Evolutionary conservation across 2,797 vertebrate genomes (phyloP).

Genomic region (Aeoliscus strigatus): DNA sequence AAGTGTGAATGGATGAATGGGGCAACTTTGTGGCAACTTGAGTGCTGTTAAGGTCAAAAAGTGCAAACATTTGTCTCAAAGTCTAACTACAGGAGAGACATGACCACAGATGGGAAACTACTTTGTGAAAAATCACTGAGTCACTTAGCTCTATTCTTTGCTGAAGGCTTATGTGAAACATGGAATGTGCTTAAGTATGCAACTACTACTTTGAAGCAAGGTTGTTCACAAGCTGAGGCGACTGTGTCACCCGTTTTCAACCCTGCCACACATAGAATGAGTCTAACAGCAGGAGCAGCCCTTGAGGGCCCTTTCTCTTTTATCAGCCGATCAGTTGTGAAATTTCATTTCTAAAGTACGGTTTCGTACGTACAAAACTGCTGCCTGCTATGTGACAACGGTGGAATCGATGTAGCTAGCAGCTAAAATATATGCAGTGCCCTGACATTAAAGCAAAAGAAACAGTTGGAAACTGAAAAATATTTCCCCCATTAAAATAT

Average conservation of each 20-base stretch:
- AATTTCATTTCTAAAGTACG: no score
- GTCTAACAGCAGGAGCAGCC: no score
- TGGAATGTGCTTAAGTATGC: background rate
- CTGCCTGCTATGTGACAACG: conserved; percentile 11
- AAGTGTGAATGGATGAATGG: no score
- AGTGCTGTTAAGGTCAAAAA: no score
- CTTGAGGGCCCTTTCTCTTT: no score
- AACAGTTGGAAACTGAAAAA: conserved; percentile 33
- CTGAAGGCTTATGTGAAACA: conserved; percentile 12
- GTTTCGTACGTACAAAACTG: background rate
- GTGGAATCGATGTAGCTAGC: conserved; percentile 29
- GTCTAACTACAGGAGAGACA: conserved; percentile 1
- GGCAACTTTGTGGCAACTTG: no score
- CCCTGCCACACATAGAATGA: background rate
- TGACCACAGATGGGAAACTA: background rate
- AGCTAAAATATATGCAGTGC: conserved; percentile 4
- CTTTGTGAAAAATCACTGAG: conserved; percentile 12
- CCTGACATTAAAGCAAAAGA: conserved; percentile 21
- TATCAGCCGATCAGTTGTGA: no score
- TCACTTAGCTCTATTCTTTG: conserved; percentile 9
- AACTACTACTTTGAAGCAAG: background rate
- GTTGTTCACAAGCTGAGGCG: conserved; percentile 5
- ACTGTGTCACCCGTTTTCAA: conserved; percentile 9
- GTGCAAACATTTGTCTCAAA: no score
- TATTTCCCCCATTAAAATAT: conserved; percentile 48